Conservation (phyloP, 2,113 vertebrate genomes). For the Myrmecophaga tridactyla region DNA sequence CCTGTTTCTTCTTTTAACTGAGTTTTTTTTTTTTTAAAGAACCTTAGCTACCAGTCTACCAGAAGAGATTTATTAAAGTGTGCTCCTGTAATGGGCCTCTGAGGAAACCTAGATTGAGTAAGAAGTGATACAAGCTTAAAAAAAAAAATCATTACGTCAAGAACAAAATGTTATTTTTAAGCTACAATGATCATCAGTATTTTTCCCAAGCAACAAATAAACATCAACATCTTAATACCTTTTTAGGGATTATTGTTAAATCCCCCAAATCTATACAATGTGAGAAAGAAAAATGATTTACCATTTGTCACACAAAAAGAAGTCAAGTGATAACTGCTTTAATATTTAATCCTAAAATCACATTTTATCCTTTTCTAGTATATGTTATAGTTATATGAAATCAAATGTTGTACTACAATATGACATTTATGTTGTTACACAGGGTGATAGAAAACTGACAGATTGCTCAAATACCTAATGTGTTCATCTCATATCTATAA, state of each 20-base stretch:
- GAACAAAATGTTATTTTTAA: conserved; percentile 30
- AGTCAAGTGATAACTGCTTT: neutral
- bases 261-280: conserved; percentile 28
- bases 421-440: neutral
- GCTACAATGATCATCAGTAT: conserved; percentile 36
- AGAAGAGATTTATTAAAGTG: conserved; percentile 16
- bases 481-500: neutral
- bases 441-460: neutral
- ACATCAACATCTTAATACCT: conserved; percentile 43
- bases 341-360: conserved; percentile 38
- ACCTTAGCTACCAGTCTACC: neutral
- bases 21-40: conserved; percentile 34
- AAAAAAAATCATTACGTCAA: neutral
- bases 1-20: conserved; percentile 21
- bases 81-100: neutral
- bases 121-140: neutral
- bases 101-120: neutral
- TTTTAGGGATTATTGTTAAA: conserved; percentile 33
- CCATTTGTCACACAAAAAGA: conserved; percentile 28
- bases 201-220: conserved; percentile 59
- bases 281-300: conserved; percentile 11
- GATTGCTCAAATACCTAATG: neutral
- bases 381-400: neutral
- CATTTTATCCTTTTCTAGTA: conserved; percentile 15
- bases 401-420: neutral